phyloP scores from a whole-genome alignment of 2,113 vertebrate species.

The Cinclus mexicanus region DNA sequence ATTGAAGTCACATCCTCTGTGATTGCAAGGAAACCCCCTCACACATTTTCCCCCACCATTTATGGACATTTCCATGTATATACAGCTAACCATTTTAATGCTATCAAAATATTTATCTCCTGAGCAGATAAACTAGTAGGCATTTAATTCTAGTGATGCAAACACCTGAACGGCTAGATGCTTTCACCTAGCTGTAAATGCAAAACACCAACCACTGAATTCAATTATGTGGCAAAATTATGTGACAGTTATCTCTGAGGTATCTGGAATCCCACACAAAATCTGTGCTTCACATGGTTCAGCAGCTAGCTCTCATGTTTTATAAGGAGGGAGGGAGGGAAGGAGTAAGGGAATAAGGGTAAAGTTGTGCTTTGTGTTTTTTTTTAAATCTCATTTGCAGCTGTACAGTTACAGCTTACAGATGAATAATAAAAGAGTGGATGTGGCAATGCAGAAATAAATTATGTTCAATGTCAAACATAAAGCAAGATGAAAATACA shows the following conservation, averaged over 20 bases:
- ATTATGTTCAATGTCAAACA: constrained; percentile 9
- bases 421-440: constrained; percentile 7
- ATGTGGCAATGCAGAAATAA: constrained; percentile 32
- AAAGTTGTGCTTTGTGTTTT: neutral
- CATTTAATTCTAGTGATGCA: constrained; percentile 9
- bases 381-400: neutral
- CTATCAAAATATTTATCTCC: constrained; percentile 37
- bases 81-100: constrained; percentile 22
- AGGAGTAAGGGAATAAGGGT: neutral
- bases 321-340: neutral
- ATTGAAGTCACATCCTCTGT: neutral
- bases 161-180: constrained; percentile 18
- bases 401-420: neutral
- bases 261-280: neutral
- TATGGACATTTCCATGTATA: neutral
- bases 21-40: neutral
- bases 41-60: neutral
- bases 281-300: constrained; percentile 5
- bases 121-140: neutral
- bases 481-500: constrained; percentile 47
- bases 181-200: neutral
- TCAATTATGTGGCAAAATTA: neutral
- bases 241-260: neutral
- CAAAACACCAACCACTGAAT: neutral
- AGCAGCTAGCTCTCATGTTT: neutral